Conservation (phyloP, 2,797 vertebrate species). For the Pseudomugil gertrudae region DNA sequence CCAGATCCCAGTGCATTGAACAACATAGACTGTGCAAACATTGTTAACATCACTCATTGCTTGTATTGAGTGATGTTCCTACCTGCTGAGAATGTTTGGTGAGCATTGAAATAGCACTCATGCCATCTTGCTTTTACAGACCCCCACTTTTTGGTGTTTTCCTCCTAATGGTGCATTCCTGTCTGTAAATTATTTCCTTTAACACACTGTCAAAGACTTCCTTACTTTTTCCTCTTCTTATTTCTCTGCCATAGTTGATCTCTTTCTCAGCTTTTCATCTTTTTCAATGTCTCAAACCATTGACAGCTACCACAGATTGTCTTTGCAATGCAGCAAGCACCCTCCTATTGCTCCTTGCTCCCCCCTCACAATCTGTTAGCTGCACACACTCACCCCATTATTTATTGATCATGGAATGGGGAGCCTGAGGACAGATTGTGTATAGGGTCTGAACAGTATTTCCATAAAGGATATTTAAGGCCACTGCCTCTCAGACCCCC, state of each 20-base stretch:
- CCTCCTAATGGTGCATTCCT: conserved; percentile 19
- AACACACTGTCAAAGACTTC: conserved; percentile 21
- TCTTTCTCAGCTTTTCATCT: conserved; percentile 26
- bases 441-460: conserved; percentile 58
- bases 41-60: too few relatives aligned
- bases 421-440: conserved; percentile 34
- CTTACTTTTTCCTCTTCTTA: conserved; percentile 12
- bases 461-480: conserved; percentile 82
- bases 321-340: conserved; percentile 49
- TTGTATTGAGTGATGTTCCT: not conserved
- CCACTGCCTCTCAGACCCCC: conserved; percentile 48
- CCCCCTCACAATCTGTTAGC: conserved; percentile 74
- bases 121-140: conserved; percentile 6
- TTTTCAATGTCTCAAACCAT: conserved; percentile 9
- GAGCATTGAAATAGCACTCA: not conserved
- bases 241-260: conserved; percentile 27
- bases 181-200: conserved; percentile 4
- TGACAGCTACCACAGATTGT: conserved; percentile 52
- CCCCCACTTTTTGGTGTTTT: conserved; percentile 1
- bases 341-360: conserved; percentile 21
- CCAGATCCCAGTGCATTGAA: too few relatives aligned
- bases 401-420: conserved; percentile 78
- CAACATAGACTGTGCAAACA: too few relatives aligned
- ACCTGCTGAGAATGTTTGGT: not conserved
- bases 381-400: conserved; percentile 73